Conservation (phyloP, 92 coral and sea anemone genomes). For the Zoanthus solanderi region DNA sequence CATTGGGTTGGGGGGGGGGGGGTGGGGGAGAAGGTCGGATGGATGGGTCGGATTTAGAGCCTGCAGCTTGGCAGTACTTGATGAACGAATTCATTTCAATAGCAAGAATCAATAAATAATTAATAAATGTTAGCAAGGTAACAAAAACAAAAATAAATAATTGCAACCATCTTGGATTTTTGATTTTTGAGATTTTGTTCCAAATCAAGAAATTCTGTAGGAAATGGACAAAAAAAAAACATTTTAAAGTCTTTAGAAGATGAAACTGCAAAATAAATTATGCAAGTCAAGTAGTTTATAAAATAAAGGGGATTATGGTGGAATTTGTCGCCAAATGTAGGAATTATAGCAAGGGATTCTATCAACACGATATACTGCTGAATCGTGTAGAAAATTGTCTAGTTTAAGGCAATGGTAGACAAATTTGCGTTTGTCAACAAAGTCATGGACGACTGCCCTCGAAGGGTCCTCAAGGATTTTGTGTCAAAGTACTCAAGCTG, state of each 20-base stretch:
- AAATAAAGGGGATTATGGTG: background rate
- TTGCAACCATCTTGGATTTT: background rate
- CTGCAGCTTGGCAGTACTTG: background rate
- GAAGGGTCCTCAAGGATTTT: background rate
- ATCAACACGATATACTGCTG: background rate
- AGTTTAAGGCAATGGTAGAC: background rate
- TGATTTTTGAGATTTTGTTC: background rate
- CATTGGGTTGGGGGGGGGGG: no score
- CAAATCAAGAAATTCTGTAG: background rate
- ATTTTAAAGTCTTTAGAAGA: background rate
- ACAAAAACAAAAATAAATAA: no score
- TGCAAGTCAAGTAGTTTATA: background rate
- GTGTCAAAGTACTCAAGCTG: background rate
- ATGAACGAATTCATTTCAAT: background rate
- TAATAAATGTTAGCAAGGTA: background rate
- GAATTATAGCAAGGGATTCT: background rate
- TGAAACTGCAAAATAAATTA: background rate
- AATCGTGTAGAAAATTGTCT: background rate
- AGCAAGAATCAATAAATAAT: background rate
- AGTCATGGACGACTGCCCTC: background rate
- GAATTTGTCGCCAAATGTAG: background rate
- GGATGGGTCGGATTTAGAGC: background rate
- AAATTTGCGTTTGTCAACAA: constrained; percentile 1
- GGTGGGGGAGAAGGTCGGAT: background rate
- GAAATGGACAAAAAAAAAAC: background rate